These are phyloP conservation scores for Megaceryle torquata DNA, from an alignment of 2,113 vertebrate genomes.

Conservation along the genomic window DNA sequence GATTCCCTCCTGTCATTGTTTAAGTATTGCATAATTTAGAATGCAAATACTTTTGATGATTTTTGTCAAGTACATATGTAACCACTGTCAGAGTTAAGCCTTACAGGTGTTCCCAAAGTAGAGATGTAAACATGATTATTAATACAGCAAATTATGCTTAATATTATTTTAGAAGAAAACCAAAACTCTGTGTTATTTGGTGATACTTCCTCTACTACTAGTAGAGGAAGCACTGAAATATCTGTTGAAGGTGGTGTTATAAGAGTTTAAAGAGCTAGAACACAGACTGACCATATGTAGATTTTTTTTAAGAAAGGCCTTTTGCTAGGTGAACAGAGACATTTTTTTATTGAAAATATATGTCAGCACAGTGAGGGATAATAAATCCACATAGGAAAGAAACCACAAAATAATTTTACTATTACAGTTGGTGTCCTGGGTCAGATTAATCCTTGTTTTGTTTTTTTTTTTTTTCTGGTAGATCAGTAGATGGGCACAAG, in stretches of 20 bases:
- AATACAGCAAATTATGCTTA: background rate
- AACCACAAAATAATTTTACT: slow-evolving; percentile 31
- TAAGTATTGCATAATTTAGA: background rate
- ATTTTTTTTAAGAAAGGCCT: background rate
- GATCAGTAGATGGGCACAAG: background rate
- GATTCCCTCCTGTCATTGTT: background rate
- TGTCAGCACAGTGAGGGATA: background rate
- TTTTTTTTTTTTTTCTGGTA: background rate
- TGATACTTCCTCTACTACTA: too few relatives aligned
- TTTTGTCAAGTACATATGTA: background rate
- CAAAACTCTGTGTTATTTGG: background rate
- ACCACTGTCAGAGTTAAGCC: background rate
- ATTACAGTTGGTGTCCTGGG: slow-evolving; percentile 1
- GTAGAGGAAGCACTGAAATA: background rate
- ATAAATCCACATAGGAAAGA: slow-evolving; percentile 41
- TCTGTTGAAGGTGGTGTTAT: background rate
- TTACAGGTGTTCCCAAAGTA: background rate
- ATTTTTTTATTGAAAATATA: slow-evolving; percentile 23
- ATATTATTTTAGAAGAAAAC: background rate
- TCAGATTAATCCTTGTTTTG: slow-evolving; percentile 6
- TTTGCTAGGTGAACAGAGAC: slow-evolving; percentile 10
- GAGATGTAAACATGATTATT: background rate
- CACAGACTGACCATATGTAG: background rate
- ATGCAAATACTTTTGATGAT: background rate
- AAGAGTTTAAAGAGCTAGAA: background rate